Conservation (phyloP, 1,140 invertebrate genomes). For the Sarcophaga peregrina region DNA sequence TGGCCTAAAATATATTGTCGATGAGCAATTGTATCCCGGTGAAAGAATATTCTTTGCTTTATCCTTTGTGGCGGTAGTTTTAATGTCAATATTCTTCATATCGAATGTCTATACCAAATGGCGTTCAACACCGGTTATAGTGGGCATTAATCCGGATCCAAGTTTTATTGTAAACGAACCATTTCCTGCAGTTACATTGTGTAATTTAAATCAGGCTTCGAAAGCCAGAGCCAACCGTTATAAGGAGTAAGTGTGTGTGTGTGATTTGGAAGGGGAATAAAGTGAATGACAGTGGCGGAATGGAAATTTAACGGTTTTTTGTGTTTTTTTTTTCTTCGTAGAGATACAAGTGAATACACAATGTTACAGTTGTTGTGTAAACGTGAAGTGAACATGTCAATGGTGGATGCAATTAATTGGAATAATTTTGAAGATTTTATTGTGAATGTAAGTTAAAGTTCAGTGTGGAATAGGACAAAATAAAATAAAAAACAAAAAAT, state of each 20-base stretch:
- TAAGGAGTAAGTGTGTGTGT: conserved; percentile 12
- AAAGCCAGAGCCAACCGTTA: conserved; percentile 61
- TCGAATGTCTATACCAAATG: conserved; percentile 42
- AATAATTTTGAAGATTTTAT: conserved; percentile 45
- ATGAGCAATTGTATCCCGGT: conserved; percentile 35
- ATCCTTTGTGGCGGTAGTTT: conserved; percentile 36
- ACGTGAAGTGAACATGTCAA: conserved; percentile 39
- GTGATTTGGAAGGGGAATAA: too few species aligned
- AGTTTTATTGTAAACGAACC: conserved; percentile 42
- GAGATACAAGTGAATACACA: conserved; percentile 37
- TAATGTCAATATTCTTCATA: conserved; percentile 38
- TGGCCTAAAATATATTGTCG: conserved; percentile 46
- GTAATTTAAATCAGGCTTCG: conserved; percentile 75
- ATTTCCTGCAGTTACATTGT: conserved; percentile 46
- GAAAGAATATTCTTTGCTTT: conserved; percentile 43
- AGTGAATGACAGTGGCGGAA: conserved; percentile 68
- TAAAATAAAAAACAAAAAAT: too few species aligned
- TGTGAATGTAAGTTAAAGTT: conserved; percentile 30
- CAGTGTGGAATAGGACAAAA: not conserved
- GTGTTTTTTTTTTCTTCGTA: conserved; percentile 52
- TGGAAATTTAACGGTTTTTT: too few species aligned
- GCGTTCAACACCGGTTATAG: conserved; percentile 43
- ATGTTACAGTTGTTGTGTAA: conserved; percentile 73
- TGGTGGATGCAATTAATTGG: conserved; percentile 40
- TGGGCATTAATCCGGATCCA: conserved; percentile 42